Base-by-base conservation (phyloP, 2,888 invertebrate species). In the Oegoconia quadripuncta region DNA sequence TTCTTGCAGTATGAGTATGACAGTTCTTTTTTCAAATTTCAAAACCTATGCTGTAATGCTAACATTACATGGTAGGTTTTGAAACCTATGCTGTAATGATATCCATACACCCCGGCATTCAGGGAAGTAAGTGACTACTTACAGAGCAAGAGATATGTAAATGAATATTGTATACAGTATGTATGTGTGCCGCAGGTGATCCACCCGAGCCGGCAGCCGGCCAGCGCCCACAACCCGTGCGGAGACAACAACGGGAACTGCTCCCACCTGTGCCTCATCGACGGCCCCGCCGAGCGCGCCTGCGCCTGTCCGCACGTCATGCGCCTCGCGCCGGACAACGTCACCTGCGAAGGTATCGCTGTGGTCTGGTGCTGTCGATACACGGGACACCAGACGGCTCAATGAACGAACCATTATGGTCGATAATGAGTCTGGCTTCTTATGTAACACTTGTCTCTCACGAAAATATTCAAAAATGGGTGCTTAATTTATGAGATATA, bases 231-330 rank as follows among this genome's bases (percentile, higher is more conserved):
- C 31, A 92, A 91, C 82, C 94, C 95, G 1, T 95, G 95, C 74
- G 91, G 86, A 1, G 59, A n/a, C 0, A 88, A 90, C 61, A 93
- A 94, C 74, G 95, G 93, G 13, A 91, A 91, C 50, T 95, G 95
- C 70, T 93, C 95, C 26, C 96, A 95, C 86, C 88, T 95, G 34
- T 95, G 96, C 70, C 84, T 96, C 40, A 69, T 95, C 34, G 92
- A 91, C 64, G 84, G 90, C 9, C 90, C 92, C 48, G 74, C 78
- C 15, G 89, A 88, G 6, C 91, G 89, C 56, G 89, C 88, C 49
- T 96, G 96, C 78, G 95, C 94, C 48, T 96, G 96, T 68, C 96
- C 96, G 13, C 96, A 97, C 81, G 91, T 96, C 35, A 96, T 95
- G 94, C 91, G 93, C 27, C 83, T 97, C 17, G 34, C 22, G 7